These are phyloP conservation scores for Globia sparganii DNA, from an alignment of 2,888 invertebrate genomes.

Conservation along the genomic window DNA sequence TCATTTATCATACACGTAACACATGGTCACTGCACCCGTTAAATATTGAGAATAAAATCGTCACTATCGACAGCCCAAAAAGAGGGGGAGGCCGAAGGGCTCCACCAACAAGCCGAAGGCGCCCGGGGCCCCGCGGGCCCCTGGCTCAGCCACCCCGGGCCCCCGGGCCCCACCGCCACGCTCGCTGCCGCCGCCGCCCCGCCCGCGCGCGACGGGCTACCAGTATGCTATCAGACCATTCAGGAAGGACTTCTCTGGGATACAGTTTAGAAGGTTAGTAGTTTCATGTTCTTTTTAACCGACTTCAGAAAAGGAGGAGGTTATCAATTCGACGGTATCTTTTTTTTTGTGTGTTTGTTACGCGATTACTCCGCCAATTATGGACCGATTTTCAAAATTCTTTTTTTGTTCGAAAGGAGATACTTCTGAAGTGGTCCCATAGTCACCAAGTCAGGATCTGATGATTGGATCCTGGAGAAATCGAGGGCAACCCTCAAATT, in stretches of 20 bases:
- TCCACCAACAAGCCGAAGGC: slow-evolving; percentile 88
- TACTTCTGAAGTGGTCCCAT: no score
- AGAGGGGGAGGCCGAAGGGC: slow-evolving; percentile 88
- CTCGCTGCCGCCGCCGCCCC: slow-evolving; percentile 69
- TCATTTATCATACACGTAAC: not conserved
- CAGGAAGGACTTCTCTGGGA: slow-evolving; percentile 89
- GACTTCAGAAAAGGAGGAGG: no score
- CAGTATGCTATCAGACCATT: slow-evolving; percentile 87
- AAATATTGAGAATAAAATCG: slow-evolving; percentile 60
- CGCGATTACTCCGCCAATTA: no score
- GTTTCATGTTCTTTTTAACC: not conserved
- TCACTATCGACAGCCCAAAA: slow-evolving; percentile 81
- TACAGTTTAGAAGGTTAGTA: slow-evolving; percentile 86
- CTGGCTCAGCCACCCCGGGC: slow-evolving; percentile 15
- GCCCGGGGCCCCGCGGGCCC: slow-evolving; percentile 54
- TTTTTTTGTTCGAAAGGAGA: no score
- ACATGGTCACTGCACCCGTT: slow-evolving; percentile 31
- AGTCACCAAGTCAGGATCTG: no score
- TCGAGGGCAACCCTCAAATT: no score
- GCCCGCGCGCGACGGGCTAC: slow-evolving; percentile 83
- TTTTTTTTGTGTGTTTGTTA: no score
- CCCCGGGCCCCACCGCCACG: slow-evolving; percentile 66
- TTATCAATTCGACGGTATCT: no score
- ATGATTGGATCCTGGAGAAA: no score
- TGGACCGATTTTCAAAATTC: no score